These are phyloP conservation scores for Chymomyza fuscimana DNA, from an alignment of 2,888 invertebrate species.

Conservation along the genomic window DNA sequence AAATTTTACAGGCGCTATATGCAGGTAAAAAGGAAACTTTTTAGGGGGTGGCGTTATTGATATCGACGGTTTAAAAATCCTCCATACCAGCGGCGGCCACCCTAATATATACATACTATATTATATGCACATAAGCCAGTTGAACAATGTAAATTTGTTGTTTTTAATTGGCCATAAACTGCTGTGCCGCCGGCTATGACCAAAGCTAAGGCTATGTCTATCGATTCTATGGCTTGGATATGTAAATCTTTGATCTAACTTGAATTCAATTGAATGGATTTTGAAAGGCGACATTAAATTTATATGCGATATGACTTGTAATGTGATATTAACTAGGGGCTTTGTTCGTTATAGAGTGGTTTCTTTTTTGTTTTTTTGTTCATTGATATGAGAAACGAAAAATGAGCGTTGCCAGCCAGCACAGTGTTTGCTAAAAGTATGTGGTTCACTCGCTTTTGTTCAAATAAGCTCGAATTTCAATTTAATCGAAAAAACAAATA, in stretches of 20 bases:
- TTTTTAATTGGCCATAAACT: constrained; percentile 2
- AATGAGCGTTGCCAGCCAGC: background rate
- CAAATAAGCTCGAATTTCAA: background rate
- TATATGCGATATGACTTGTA: background rate
- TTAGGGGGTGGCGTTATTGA: too few relatives aligned
- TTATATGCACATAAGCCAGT: background rate
- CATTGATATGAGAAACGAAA: background rate
- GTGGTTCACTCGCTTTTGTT: background rate
- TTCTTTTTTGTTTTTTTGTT: background rate
- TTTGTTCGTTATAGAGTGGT: constrained; percentile 4
- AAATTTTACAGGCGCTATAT: too few relatives aligned
- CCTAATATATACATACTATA: background rate
- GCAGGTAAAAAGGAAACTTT: too few relatives aligned
- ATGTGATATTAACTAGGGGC: constrained; percentile 2
- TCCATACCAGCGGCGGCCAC: too few relatives aligned
- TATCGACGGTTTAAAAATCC: too few relatives aligned
- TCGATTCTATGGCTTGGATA: constrained; percentile 16
- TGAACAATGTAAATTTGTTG: constrained; percentile 11
- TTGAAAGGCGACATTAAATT: constrained; percentile 1
- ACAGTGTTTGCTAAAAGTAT: background rate
- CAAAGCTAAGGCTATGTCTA: background rate
- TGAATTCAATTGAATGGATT: constrained; percentile 6
- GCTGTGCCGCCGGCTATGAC: constrained; percentile 7
- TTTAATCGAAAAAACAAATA: background rate
- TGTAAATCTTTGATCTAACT: constrained; percentile 29